Evolutionary conservation across 2,888 invertebrate genomes (phyloP), one percentile per base, ranked within the genome.

Genomic region (Brachylomia viminalis): DNA sequence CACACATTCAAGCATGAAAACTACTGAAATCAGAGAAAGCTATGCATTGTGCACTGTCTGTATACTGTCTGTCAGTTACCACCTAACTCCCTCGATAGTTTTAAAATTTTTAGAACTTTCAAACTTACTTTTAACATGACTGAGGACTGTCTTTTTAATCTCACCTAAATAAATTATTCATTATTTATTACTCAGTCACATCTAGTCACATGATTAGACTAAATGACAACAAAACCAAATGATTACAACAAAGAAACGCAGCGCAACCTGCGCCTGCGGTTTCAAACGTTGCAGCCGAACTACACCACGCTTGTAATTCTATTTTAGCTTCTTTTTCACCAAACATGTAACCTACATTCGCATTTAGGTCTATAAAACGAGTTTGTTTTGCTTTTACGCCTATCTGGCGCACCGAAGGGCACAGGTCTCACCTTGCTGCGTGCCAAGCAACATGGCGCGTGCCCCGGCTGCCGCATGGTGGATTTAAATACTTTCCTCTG

Each of bases 401-500:
- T 83, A 84, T 84, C 84, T 82, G 64, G 85, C 75, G 80, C 80
- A 75, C 23, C 70, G 86, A 86, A 90, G 90, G 90, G 87, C 88
- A 86, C 83, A 90, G 88, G 90, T 89, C 81, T 89, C 88, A 87
- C 86, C 88, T 91, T 88, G 81, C 81, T 58, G 75, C 88, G 77
- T 77, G 84, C 85, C 73, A 79, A 87, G 89, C 82, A 80, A 88
- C 85, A 82, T 83, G 84, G 89, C 91, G 88, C 94, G 94, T 94
- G 94, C 89, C 77, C 78, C 72, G 72, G 81, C 78, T 86, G 76
- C 89, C 91, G 90, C 90, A 92, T 85, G 92, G 88, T 84, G 86
- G 87, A 92, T 94, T 94, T 89, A 90, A 90, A 90, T 89, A 89
- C 86, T 90, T 86, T 79, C 72, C 84, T 77, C 78, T 77, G 89